Evolutionary conservation across 35 echinoderm and acorn worm genomes (phyloP), one percentile per base, ranked within the genome.

Genomic region (Apostichopus japonicus): DNA sequence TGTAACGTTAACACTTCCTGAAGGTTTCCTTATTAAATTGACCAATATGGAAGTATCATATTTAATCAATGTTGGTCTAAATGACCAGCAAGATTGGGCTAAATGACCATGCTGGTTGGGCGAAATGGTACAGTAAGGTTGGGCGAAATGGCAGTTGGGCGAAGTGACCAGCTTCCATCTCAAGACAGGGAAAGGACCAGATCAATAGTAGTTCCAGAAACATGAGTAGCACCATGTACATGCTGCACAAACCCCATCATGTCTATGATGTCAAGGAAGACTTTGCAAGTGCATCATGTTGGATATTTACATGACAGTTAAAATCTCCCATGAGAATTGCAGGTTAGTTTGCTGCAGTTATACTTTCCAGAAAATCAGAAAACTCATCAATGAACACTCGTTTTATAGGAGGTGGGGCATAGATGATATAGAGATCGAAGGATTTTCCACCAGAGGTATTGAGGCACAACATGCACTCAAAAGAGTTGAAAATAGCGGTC

Each of bases 341-440:
- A 72, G 67, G 1, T 72, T 72, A 2, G 67, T 72, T 72, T 72
- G 67, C 67, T 1, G 67, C 67, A 72, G 67, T 72, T 72, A 72
- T 72, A 72, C 67, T 72, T 72, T 72, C 67, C 67, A 72, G 67
- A 72, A 72, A 72, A 72, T 72, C 67, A 72, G 67, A 72, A 72
- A 72, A 72, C 67, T 72, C 67, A 72, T 72, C 4, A 72, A 72
- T 72, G 67, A 72, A 72, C 67, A 72, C 67, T 72, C 67, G 67
- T 33, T 33, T 33, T 33, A 33, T 33, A 33, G 27, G 27, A 33
- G 27, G 27, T 33, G 27, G 1, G 27, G 67, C 67, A 3, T 72
- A 72, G 67, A 72, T 72, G 67, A 2, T 72, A 1, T 72, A 72
- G 67, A 72, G 67, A 72, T 72, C 67, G 67, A 72, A 72, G 67